A percentile compares a stretch with the other conserved stretches of the same genome.
These are phyloP conservation scores for Ascaphus truei DNA, from an alignment of 2,113 vertebrate genomes.

Conservation along the genomic window DNA sequence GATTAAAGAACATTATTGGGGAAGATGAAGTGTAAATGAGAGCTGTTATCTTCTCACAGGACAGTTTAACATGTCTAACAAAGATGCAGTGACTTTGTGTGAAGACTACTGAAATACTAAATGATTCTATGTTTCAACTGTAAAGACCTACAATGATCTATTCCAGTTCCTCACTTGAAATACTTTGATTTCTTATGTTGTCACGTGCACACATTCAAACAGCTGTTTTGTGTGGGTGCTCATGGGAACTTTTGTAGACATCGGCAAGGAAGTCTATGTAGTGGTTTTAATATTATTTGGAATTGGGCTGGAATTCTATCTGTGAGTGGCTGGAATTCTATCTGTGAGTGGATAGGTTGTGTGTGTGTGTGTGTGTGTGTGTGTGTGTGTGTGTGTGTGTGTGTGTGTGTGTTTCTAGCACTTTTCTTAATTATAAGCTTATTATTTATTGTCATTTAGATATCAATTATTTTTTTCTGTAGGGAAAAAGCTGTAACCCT, in stretches of 20 bases:
- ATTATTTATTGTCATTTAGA: too few species aligned
- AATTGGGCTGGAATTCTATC: too few species aligned
- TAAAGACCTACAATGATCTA: not conserved
- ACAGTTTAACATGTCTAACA: not conserved
- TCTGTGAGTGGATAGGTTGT: too few species aligned
- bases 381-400: too few species aligned
- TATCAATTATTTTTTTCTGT: too few species aligned
- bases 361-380: too few species aligned
- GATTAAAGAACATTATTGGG: constrained; percentile 17
- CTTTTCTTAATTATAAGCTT: too few species aligned
- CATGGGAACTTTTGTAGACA: not conserved
- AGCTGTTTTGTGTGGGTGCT: constrained; percentile 5
- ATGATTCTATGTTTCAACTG: not conserved
- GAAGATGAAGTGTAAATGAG: constrained; percentile 23
- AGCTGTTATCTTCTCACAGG: not conserved
- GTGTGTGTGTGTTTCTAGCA: too few species aligned
- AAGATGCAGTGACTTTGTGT: not conserved
- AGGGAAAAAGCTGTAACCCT: too few species aligned
- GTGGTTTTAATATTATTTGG: too few species aligned
- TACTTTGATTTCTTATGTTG: not conserved
- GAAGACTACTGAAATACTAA: not conserved
- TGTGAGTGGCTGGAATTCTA: too few species aligned
- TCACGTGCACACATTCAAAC: not conserved
- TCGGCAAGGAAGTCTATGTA: too few species aligned
- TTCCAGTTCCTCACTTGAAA: not conserved